Base-by-base conservation (phyloP, 2,113 vertebrate genomes). In the Plecotus auritus region DNA sequence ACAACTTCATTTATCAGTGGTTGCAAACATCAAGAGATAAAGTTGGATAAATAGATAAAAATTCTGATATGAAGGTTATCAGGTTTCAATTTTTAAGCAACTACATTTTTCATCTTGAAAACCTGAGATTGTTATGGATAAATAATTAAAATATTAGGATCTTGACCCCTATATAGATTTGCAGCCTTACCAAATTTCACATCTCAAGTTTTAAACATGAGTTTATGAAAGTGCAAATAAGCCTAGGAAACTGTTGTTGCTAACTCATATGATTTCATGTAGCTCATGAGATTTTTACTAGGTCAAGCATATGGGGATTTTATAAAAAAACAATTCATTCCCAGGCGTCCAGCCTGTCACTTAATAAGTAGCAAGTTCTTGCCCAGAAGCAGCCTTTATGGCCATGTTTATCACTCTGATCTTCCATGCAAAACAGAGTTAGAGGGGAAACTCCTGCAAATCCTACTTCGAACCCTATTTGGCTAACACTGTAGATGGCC, bases 351-450 rank as follows among this genome's bases (percentile, higher is more conserved):
- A 77, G 72, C 37, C 84, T 88, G 47, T 54, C 35, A 40, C 10
- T 67, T 51, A 93, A 59, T 59, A 59, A 59, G 22, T 77, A 85
- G 70, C 20, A 89, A 82, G 4, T 74, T 90, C 76, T 78, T 88
- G 66, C 35, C 82, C 73, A 70, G 47, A n/a, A 9, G 45, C 26
- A 56, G 30, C 80, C n/a, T 73, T 76, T 64, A 70, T 54, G 7
- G 14, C 9, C 6, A 17, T 40, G 67, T 82, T 91, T 94, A 72
- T 73, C 49, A 67, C 40, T 78, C 32, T 49, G 73, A 49, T 78
- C n/a, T 40, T 88, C 77, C 28, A 67, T 18, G 54, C 22, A 97
- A 97, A 97, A 74, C 72, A 96, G 84, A 95, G 92, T 93, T 94
- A 93, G 73, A 96, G 89, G 47, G 84, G 40, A 93, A 98, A 93